Conservation (phyloP, 2,113 vertebrate species). For the Sapajus apella region DNA sequence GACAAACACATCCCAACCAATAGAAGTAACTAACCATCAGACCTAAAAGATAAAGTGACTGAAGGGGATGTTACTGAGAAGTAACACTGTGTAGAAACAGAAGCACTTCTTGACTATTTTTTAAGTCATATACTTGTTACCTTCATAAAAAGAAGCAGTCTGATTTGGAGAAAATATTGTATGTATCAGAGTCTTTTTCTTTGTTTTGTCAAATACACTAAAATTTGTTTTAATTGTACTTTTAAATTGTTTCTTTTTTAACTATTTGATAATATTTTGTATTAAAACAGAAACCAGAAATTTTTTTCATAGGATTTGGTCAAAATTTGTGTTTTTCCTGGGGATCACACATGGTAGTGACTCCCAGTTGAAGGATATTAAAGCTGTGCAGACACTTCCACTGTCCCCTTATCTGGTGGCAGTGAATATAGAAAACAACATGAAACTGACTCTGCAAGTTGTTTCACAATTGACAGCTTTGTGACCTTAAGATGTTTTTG, state of each 20-base stretch:
- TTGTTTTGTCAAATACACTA: neutral
- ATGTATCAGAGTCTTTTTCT: neutral
- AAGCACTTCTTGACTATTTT: neutral
- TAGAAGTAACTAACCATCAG: neutral
- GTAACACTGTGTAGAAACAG: neutral
- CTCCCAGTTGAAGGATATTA: neutral
- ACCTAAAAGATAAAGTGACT: neutral
- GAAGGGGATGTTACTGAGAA: neutral
- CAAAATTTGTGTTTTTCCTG: neutral
- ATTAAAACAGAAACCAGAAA: neutral
- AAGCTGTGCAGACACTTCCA: neutral
- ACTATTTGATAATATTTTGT: neutral
- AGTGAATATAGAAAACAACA: neutral
- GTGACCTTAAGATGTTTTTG: constrained; percentile 4
- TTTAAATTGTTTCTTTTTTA: constrained; percentile 3
- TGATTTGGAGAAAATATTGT: neutral
- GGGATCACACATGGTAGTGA: neutral
- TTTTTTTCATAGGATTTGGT: neutral
- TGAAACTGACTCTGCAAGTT: neutral
- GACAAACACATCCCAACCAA: neutral
- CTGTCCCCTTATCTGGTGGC: neutral
- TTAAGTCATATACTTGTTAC: neutral
- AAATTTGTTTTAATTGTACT: neutral
- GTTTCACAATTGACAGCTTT: neutral
- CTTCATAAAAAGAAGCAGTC: neutral